These are phyloP conservation scores for Myathropa florea DNA, from an alignment of 2,888 invertebrate species.

Conservation along the genomic window DNA sequence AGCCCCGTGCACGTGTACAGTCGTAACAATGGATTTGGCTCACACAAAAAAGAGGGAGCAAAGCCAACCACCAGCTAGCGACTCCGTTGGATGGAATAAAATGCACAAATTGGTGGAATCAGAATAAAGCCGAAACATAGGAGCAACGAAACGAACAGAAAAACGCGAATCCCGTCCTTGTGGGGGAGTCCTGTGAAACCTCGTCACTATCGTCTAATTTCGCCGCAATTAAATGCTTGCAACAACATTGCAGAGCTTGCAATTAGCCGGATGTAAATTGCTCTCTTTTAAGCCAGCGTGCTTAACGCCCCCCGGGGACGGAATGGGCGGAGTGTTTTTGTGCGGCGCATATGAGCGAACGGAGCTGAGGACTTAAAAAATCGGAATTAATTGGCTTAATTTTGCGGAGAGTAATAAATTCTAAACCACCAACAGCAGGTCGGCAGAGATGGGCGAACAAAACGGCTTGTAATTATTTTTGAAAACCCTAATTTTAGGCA, in stretches of 20 bases:
- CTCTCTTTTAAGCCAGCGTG: constrained; percentile 24
- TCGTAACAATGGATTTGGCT: constrained; percentile 56
- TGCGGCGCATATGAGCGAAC: neutral
- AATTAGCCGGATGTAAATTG: constrained; percentile 62
- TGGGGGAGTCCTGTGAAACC: constrained; percentile 15
- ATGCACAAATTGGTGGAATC: constrained; percentile 30
- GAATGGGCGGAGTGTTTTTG: constrained; percentile 4
- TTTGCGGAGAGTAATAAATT: constrained; percentile 31
- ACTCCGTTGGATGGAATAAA: constrained; percentile 34
- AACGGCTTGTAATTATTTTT: neutral
- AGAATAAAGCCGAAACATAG: neutral
- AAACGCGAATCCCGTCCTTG: neutral
- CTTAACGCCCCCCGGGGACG: constrained; percentile 21
- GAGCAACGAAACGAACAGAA: neutral
- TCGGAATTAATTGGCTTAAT: constrained; percentile 40
- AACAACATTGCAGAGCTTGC: constrained; percentile 64
- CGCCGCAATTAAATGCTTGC: constrained; percentile 64
- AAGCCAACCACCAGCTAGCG: constrained; percentile 2
- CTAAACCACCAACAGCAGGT: neutral
- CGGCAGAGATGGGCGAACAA: neutral
- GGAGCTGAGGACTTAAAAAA: neutral
- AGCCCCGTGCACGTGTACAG: constrained; percentile 38
- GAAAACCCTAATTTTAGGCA: neutral
- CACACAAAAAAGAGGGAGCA: neutral
- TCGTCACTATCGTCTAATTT: constrained; percentile 53